A percentile compares a stretch with the other conserved stretches of the same genome.
Evolutionary conservation across 2,797 vertebrate species (phyloP).

Genomic region (Remorina albescens): DNA sequence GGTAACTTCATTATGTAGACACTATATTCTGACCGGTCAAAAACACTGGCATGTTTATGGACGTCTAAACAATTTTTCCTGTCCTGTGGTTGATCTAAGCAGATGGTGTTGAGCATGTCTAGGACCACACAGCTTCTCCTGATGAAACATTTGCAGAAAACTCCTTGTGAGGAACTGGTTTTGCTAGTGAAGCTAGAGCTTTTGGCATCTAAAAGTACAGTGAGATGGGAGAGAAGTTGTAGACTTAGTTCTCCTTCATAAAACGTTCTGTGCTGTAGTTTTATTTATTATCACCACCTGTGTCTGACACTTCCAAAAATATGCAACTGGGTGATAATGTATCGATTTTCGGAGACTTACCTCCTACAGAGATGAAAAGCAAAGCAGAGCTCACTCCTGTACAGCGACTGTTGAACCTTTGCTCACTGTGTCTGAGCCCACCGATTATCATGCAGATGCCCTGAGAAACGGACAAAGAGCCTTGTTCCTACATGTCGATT

Average conservation of each 20-base stretch:
- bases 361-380: conserved; percentile 93
- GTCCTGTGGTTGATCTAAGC: neutral
- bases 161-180: neutral
- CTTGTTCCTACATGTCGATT: neutral
- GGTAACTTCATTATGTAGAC: neutral
- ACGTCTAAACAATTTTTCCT: neutral
- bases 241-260: neutral
- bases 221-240: neutral
- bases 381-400: conserved; percentile 90
- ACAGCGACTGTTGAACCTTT: conserved; percentile 92
- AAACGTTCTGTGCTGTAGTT: neutral
- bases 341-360: conserved; percentile 68
- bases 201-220: neutral
- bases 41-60: too few species aligned
- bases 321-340: neutral
- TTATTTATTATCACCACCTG: neutral
- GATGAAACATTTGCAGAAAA: neutral
- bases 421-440: conserved; percentile 90
- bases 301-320: neutral
- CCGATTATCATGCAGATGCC: conserved; percentile 93
- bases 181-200: too few species aligned
- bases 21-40: neutral
- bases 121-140: neutral
- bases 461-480: conserved; percentile 67
- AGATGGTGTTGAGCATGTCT: neutral